Percentiles rank a stretch among this genome's conserved stretches.
These are phyloP conservation scores for Hydropsyche betteni DNA, from an alignment of 2,888 invertebrate genomes.

Conservation along the genomic window DNA sequence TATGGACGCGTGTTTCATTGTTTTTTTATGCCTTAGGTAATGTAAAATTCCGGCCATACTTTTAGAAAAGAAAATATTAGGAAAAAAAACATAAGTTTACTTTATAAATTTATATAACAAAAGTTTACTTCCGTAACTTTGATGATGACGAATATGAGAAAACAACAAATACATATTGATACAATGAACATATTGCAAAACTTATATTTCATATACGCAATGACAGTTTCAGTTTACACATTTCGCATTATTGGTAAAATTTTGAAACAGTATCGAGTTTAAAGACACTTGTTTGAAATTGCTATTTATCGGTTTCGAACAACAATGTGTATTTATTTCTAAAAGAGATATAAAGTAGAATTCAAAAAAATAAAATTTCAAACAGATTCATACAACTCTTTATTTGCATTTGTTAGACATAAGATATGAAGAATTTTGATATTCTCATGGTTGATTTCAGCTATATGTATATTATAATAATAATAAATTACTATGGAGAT, in stretches of 20 bases:
- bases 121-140: too few relatives aligned
- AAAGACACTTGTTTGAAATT: not conserved
- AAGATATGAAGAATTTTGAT: conserved; percentile 46
- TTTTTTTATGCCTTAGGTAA: not conserved
- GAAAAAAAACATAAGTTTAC: too few relatives aligned
- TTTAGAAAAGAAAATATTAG: too few relatives aligned
- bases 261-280: not conserved
- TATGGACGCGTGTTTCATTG: not conserved
- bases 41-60: too few relatives aligned
- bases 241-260: not conserved
- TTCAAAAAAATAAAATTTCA: conserved; percentile 6
- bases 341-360: not conserved
- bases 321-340: not conserved
- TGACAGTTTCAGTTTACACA: not conserved
- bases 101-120: too few relatives aligned
- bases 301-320: not conserved
- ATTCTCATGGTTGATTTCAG: conserved; percentile 38
- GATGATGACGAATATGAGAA: too few relatives aligned
- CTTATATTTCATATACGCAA: not conserved
- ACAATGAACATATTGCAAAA: conserved; percentile 3
- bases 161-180: not conserved
- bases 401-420: conserved; percentile 43
- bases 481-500: conserved; percentile 23
- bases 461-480: conserved; percentile 24
- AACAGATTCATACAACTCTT: conserved; percentile 26